Evolutionary conservation across 2,797 vertebrate species (phyloP).

Genomic region (Menidia menidia): DNA sequence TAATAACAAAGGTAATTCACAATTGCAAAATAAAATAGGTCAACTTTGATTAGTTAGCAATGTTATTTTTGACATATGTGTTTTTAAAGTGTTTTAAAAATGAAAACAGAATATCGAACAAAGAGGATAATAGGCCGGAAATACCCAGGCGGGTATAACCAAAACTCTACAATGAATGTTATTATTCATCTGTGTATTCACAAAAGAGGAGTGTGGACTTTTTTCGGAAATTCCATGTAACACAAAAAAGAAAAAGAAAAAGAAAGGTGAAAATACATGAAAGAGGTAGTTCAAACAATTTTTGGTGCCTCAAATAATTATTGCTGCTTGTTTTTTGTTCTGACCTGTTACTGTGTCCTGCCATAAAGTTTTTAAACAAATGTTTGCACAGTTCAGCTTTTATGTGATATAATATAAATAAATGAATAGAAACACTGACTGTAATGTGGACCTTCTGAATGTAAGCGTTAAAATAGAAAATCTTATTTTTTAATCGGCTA

Average conservation of each 20-base stretch:
- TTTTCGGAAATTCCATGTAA: background rate
- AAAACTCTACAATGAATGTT: background rate
- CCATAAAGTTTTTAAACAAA: background rate
- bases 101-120: too few species aligned
- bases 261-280: too few species aligned
- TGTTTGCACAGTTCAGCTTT: background rate
- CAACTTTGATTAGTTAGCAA: too few species aligned
- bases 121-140: too few species aligned
- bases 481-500: background rate
- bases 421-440: background rate
- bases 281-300: too few species aligned
- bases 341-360: background rate
- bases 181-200: background rate
- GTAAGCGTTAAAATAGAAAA: background rate
- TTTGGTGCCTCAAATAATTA: background rate
- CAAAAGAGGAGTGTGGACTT: background rate
- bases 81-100: too few species aligned
- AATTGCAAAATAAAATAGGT: background rate
- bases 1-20: too few species aligned
- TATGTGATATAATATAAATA: background rate
- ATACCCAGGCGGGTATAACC: too few species aligned
- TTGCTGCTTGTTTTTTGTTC: background rate
- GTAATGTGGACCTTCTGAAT: background rate
- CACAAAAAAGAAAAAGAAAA: too few species aligned
- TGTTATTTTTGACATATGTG: too few species aligned